Base-by-base conservation (phyloP, 2,888 invertebrate genomes). In the Endotricha flammealis region DNA sequence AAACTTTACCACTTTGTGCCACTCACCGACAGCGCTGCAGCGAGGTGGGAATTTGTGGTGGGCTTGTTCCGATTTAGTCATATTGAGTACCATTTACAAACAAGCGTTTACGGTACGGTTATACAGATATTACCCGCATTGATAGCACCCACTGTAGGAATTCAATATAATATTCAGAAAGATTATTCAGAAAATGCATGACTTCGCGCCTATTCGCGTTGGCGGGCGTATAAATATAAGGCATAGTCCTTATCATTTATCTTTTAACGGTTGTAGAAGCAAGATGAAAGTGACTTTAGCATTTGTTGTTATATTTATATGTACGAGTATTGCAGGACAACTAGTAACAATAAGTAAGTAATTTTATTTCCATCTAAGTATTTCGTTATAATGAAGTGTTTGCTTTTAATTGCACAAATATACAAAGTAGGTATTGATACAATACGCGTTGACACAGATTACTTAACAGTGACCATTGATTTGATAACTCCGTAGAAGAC, bases 241-340 rank as follows among this genome's bases (percentile, higher is more conserved):
- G 24, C 6, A 9, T 10, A n/a, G 8, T 27, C 8, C 12, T 36
- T 38, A 38, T 36, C 38, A 36, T 33, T 41, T 14, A 20, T 14
- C 10, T 22, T 4, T 7, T 24, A n/a, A 20, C 23, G 20, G n/a
- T 28, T 14, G 22, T 8, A 7, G 27, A 10, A 16, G 12, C 24
- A 44, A 29, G 30, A 44, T 44, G 43, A 44, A 36, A 12, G 30
- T 41, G 29, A 2, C 6, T 8, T 25, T 34, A 7, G 8, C 27
- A n/a, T 11, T 44, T 11, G 4, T 43, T 22, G 38, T 28, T 9
- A 25, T 29, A 8, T 12, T 34, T 1, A 32, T 31, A 12, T 29
- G 34, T 36, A 16, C 30, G 7, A 27, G 40, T 31, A 22, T 8
- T 1, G 36, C 43, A 5, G 12, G 16, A 6, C 27, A 30, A 9